A percentile compares a stretch with the other conserved stretches of the same genome.
These are phyloP conservation scores for Cremastinae sp. DNA, from an alignment of 2,888 invertebrate genomes.

Conservation along the genomic window DNA sequence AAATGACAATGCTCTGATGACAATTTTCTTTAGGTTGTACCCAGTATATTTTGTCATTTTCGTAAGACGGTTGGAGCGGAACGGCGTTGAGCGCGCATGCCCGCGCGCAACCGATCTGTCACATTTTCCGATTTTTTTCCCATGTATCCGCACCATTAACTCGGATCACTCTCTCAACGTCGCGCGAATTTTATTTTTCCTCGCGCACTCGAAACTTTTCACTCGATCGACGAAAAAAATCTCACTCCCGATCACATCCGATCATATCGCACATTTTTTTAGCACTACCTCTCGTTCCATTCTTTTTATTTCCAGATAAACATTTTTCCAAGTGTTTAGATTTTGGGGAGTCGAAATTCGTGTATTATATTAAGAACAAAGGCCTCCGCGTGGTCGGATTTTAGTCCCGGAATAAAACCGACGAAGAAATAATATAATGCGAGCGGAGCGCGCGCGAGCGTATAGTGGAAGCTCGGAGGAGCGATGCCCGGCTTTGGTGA, in stretches of 20 bases:
- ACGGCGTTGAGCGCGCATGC: conserved; percentile 55
- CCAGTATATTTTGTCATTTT: conserved; percentile 36
- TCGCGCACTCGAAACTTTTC: conserved; percentile 4
- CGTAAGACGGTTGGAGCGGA: conserved; percentile 33
- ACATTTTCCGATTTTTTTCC: conserved; percentile 53
- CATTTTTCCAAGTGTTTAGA: too few species aligned
- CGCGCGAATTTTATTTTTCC: conserved; percentile 41
- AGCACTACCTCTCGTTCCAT: too few species aligned
- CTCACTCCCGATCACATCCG: too few species aligned
- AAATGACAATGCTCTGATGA: too few species aligned
- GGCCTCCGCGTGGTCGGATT: too few species aligned
- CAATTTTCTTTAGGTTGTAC: too few species aligned
- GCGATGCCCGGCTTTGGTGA: conserved; percentile 55
- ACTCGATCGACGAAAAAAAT: background rate
- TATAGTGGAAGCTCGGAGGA: conserved; percentile 44
- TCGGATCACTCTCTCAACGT: conserved; percentile 10
- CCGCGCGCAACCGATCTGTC: conserved; percentile 56
- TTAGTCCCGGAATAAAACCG: background rate
- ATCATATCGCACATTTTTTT: too few species aligned
- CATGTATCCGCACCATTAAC: conserved; percentile 33
- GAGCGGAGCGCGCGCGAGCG: background rate
- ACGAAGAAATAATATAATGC: background rate
- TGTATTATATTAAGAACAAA: too few species aligned
- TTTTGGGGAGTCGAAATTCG: too few species aligned
- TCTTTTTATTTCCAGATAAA: too few species aligned